Conservation (phyloP, 2,797 vertebrate genomes). For the Meda fulgida region DNA sequence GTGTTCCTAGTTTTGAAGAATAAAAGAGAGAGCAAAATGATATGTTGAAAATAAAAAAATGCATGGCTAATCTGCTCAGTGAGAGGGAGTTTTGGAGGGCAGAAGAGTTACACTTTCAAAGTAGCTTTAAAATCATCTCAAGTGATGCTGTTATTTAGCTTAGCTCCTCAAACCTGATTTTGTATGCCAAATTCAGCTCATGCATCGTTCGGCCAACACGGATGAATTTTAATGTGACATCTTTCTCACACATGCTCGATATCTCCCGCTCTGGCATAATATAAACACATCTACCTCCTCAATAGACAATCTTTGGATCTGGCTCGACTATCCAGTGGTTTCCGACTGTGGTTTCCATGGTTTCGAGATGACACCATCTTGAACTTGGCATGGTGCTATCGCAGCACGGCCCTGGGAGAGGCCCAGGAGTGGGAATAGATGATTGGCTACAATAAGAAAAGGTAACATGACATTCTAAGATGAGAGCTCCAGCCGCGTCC, state of each 20-base stretch:
- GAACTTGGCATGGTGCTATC: constrained; percentile 57
- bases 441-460: constrained; percentile 59
- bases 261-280: constrained; percentile 38
- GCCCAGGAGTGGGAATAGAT: constrained; percentile 56
- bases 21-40: constrained; percentile 27
- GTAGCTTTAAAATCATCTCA: constrained; percentile 42
- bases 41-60: constrained; percentile 49
- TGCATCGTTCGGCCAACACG: not conserved
- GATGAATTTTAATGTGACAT: constrained; percentile 47
- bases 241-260: constrained; percentile 22
- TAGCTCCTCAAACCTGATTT: not conserved
- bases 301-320: constrained; percentile 48
- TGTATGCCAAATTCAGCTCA: constrained; percentile 13
- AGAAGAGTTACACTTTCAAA: constrained; percentile 43
- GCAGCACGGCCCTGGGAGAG: constrained; percentile 46
- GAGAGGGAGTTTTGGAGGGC: constrained; percentile 49
- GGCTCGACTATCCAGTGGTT: constrained; percentile 45
- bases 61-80: constrained; percentile 46
- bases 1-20: not conserved
- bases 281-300: constrained; percentile 33
- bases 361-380: constrained; percentile 53
- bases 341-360: constrained; percentile 55
- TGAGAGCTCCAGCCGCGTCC: constrained; percentile 51
- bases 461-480: constrained; percentile 54
- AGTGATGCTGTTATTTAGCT: constrained; percentile 22